Conservation (phyloP, 2,888 invertebrate species). For the Drosophila mimica region DNA sequence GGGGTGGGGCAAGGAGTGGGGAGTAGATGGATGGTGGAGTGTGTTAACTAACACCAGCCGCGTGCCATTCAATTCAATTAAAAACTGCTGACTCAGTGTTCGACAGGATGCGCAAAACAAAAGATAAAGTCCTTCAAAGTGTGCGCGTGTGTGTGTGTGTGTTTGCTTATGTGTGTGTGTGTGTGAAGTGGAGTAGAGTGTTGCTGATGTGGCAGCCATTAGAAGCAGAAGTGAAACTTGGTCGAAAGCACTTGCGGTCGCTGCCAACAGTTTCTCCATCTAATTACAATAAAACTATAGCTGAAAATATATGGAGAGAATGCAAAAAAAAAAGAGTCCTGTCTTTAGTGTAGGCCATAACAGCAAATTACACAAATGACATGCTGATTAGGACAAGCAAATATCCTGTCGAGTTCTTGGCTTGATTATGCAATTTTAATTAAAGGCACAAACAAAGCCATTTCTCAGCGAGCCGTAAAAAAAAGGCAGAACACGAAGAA, state of each 20-base stretch:
- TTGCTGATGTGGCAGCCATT: slow-evolving; percentile 67
- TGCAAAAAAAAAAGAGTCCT: slow-evolving; percentile 8
- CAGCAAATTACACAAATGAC: slow-evolving; percentile 71
- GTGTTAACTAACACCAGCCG: slow-evolving; percentile 31
- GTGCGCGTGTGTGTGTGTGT: slow-evolving; percentile 5
- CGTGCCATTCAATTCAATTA: slow-evolving; percentile 76
- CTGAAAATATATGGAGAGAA: neutral
- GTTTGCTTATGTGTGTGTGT: slow-evolving; percentile 3
- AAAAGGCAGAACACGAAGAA: neutral
- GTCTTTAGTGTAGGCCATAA: slow-evolving; percentile 36
- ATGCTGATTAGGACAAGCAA: slow-evolving; percentile 68
- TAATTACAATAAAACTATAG: slow-evolving; percentile 69
- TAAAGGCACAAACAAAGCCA: slow-evolving; percentile 57
- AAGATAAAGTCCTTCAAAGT: slow-evolving; percentile 38
- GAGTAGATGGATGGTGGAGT: neutral
- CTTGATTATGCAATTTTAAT: slow-evolving; percentile 73
- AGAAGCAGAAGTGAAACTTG: slow-evolving; percentile 29
- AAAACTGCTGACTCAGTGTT: slow-evolving; percentile 72
- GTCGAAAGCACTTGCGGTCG: slow-evolving; percentile 24
- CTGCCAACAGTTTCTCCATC: slow-evolving; percentile 46
- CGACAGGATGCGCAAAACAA: slow-evolving; percentile 55
- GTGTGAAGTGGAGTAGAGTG: slow-evolving; percentile 28
- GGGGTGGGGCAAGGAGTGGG: neutral
- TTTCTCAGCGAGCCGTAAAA: slow-evolving; percentile 2
- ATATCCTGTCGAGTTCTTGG: slow-evolving; percentile 41